Conservation (phyloP, 1,140 invertebrate genomes). For the Sogatella furcifera region DNA sequence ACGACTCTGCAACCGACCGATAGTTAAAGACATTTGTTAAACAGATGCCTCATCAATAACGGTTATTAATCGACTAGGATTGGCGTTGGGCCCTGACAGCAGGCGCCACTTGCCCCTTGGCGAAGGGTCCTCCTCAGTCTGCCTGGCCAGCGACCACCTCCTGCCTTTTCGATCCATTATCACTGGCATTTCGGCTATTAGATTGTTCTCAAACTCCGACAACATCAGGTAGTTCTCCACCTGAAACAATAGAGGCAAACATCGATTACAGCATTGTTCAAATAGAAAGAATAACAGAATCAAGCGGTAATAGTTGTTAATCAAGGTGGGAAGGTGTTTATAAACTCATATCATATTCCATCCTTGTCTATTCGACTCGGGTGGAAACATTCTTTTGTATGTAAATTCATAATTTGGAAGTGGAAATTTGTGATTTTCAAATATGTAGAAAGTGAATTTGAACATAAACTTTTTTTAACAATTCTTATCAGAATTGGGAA, state of each 20-base stretch:
- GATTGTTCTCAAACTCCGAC: slow-evolving; percentile 76
- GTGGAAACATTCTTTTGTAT: no score
- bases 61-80: slow-evolving; percentile 48
- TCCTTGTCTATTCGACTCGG: no score
- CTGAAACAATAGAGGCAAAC: slow-evolving; percentile 31
- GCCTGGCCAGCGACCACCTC: slow-evolving; percentile 53
- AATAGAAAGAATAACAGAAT: no score
- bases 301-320: no score
- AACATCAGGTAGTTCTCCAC: slow-evolving; percentile 77
- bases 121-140: slow-evolving; percentile 26
- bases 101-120: slow-evolving; percentile 33
- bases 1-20: not conserved
- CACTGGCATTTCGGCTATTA: slow-evolving; percentile 64
- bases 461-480: no score
- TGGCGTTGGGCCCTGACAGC: slow-evolving; percentile 31
- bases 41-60: slow-evolving; percentile 58
- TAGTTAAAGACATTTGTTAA: slow-evolving; percentile 22
- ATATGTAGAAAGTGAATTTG: no score
- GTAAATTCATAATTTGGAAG: no score
- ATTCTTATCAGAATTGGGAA: no score
- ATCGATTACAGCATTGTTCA: no score
- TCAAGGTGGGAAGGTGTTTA: no score
- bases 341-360: no score
- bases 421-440: no score
- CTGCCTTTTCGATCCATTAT: slow-evolving; percentile 54